A percentile compares a stretch with the other conserved stretches of the same genome.
phyloP scores from a whole-genome alignment of 1,140 invertebrate genomes.

The Dendroctonus valens region DNA sequence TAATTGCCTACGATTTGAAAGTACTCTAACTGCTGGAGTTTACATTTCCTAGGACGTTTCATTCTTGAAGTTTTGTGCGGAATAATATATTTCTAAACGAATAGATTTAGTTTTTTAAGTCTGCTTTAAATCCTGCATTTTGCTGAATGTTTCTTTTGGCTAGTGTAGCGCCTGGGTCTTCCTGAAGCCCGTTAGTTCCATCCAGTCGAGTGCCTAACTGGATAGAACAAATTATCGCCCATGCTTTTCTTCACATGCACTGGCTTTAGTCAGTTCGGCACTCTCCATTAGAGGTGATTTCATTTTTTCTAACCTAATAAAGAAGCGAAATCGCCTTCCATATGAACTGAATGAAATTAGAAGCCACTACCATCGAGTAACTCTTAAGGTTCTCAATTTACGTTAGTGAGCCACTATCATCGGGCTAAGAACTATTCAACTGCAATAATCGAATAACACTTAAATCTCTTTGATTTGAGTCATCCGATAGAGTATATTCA shows the following conservation, averaged over 20 bases:
- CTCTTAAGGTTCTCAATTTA: no score
- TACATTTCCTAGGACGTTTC: neutral
- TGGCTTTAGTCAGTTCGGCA: conserved; percentile 15
- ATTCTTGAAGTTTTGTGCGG: neutral
- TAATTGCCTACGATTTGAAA: neutral
- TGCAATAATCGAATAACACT: conserved; percentile 8
- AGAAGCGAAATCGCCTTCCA: neutral
- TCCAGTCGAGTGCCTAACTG: conserved; percentile 48
- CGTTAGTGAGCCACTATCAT: no score
- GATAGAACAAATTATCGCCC: conserved; percentile 44
- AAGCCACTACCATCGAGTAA: no score
- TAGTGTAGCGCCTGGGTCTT: conserved; percentile 31
- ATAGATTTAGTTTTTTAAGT: neutral
- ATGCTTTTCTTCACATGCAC: conserved; percentile 27
- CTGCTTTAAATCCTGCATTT: neutral
- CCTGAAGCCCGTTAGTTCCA: conserved; percentile 44
- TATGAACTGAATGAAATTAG: neutral
- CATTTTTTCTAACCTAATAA: conserved; percentile 23
- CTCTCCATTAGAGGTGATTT: conserved; percentile 17
- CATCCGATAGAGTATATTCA: no score
- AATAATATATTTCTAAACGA: neutral
- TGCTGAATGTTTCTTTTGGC: conserved; percentile 37
- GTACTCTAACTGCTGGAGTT: neutral
- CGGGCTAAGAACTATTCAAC: neutral
- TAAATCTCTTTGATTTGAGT: neutral